Evolutionary conservation across 2,113 vertebrate genomes (phyloP), one percentile per base, ranked within the genome.

Genomic region (Cottus gobio): DNA sequence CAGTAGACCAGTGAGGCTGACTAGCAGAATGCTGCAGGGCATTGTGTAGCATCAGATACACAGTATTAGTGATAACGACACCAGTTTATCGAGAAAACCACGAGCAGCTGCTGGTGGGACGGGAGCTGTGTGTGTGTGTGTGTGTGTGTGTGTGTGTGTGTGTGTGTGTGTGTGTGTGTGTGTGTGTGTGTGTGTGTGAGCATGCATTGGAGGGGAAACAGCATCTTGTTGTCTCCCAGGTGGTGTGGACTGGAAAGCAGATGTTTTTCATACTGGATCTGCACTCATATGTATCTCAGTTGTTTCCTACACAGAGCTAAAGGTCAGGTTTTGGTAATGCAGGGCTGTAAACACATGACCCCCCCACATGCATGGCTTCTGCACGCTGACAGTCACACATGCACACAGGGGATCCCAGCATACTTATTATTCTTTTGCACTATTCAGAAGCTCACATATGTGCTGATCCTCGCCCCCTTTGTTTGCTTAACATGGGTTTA

Each of bases 401-500:
- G 52, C 34, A 37, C 4, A 72, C 26, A 56, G 11, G 52, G 50
- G 36, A 74, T 63, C 31, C 60, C 8, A 36, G 24, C 26, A 63
- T 48, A 34, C 34, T 34, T 34, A 3, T 34, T 34, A 3, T 34
- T 34, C 3, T 34, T 34, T 34, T 34, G 58, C n/a, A 42, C 28
- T 18, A 65, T 54, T 75, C 30, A 42, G 28, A 77, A 20, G 31
- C 54, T 73, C 12, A 58, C 60, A 58, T 63, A 44, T 66, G 56
- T 39, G 24, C 26, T 71, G 44, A 80, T 76, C 76, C 79, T 71
- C 24, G 4, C 30, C 24, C 70, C 34, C 72, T 87, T 90, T 93
- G 91, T 94, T 79, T 87, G 56, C 48, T 75, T 48, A 82, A 34
- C 90, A 89, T 83, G 81, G 77, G 78, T 81, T 84, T 88, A 86